phyloP scores from a whole-genome alignment of 2,888 invertebrate species.

The Adineta ricciae region DNA sequence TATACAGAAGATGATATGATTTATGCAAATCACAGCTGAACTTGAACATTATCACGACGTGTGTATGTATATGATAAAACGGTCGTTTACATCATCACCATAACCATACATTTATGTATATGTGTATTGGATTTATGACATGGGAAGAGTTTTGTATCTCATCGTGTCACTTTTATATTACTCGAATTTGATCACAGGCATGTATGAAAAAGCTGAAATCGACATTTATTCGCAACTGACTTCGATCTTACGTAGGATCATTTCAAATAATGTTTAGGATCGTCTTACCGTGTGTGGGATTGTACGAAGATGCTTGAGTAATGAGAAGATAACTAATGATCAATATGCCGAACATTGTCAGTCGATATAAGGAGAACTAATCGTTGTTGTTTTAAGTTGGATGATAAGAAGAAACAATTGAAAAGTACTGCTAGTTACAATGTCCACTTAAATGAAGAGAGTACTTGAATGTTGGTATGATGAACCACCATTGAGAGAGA shows the following conservation, averaged over 20 bases:
- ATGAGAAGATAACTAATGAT: not conserved
- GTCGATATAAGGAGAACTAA: not conserved
- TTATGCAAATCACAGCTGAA: conserved; percentile 13
- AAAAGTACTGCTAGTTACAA: not conserved
- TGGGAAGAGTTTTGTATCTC: not conserved
- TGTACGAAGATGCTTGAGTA: not conserved
- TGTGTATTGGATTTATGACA: not conserved
- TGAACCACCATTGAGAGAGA: not conserved
- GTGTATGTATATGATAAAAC: not conserved
- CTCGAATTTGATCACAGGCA: not conserved
- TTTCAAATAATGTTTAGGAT: not conserved
- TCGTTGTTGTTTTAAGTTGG: not conserved
- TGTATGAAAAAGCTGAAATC: not conserved
- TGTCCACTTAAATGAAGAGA: conserved; percentile 7
- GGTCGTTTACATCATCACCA: conserved; percentile 7
- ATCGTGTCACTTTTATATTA: not conserved
- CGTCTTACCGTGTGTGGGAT: not conserved
- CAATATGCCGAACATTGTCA: not conserved
- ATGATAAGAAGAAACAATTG: not conserved
- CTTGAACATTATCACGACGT: conserved; percentile 15
- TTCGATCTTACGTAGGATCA: not conserved
- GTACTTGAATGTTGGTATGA: not conserved
- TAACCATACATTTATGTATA: not conserved
- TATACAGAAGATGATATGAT: not conserved
- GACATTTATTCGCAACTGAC: not conserved